Evolutionary conservation across 2,888 invertebrate species (phyloP), one percentile per base, ranked within the genome.

Genomic region (Ophonus ardosiacus): DNA sequence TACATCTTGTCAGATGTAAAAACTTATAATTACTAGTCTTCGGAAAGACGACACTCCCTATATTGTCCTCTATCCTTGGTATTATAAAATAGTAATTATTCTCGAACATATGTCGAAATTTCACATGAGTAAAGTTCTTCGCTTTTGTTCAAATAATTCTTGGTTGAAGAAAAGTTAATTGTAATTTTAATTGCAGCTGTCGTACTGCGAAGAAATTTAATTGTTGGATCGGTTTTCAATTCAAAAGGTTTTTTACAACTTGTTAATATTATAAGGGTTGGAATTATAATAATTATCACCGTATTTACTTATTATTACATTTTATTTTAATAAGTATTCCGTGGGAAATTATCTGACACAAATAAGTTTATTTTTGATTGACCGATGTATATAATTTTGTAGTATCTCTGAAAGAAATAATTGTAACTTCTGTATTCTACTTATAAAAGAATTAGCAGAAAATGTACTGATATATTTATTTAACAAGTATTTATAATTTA

Each of bases 31-130:
- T 51, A 51, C 13, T 4, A 51, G 10, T 51, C 43, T 51, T 51
- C 4, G 10, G 7, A 78, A 24, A 31, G 21, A 76, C 51, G 18
- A 78, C 57, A 56, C 78, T 24, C 78, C 78, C 56, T 51, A 3
- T 76, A 76, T 76, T 56, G 57, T 57, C 40, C 21, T 21, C n/a
- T 57, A 57, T 31, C 56, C 21, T 78, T 31, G 56, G 57, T 51
- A 21, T 56, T 51, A 78, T 56, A 21, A 78, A 78, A 78, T 43
- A 78, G 57, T 78, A 78, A 78, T 78, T 78, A 78, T 78, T 57
- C 17, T 21, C 10, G 15, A 78, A 56, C 78, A 78, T 78, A 78
- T 78, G 78, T 78, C 78, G 56, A 57, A 56, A 78, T 78, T 63
- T 78, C 78, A 21, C 78, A 78, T 78, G 78, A 21, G 63, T 51